Base-by-base conservation (phyloP, 2,888 invertebrate species). In the Hyposoter didymator region DNA sequence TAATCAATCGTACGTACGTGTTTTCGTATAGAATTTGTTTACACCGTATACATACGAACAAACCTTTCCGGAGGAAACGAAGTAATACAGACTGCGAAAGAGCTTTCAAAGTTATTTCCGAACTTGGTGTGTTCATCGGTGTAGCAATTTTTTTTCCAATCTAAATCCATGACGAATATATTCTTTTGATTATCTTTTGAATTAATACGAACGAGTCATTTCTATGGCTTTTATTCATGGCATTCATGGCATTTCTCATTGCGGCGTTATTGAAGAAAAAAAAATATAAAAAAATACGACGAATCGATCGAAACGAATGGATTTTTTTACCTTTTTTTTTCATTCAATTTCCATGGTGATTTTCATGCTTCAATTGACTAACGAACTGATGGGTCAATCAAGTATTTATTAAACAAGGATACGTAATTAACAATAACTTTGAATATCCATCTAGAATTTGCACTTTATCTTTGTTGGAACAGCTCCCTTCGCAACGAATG, bases 401-500 rank as follows among this genome's bases (percentile, higher is more conserved):
- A 17, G 3, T 8, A 17, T 49, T 49, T 5, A 17, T 49, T 49
- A 17, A 49, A 49, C 6, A 17, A 7, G 17, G 6, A 49, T 7
- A 49, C n/a, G 5, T 6, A 19, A 52, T 19, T 6, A 6, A 19
- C 19, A 19, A 0, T n/a, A n/a, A 52, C 19, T 52, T 14, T 10
- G 39, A 39, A 39, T 3, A 22, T 8, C 19, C 0, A 10, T 59
- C 22, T 55, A 2, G 12, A 28, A 55, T 59, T 12, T 6, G 35
- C 35, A n/a, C 35, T 35, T 35, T 35, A 35, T 35, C 6, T 35
- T 35, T 35, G 35, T 35, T 35, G 35, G 5, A 35, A 6, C 79
- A 91, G 91, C 90, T 89, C 89, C 90, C 8, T 92, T 90, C 72
- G 79, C 90, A 47, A 87, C 91, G 70, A 93, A 93, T 79, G 93